Base-by-base conservation (phyloP, 2,888 invertebrate genomes). In the Exephanes ischioxanthus region DNA sequence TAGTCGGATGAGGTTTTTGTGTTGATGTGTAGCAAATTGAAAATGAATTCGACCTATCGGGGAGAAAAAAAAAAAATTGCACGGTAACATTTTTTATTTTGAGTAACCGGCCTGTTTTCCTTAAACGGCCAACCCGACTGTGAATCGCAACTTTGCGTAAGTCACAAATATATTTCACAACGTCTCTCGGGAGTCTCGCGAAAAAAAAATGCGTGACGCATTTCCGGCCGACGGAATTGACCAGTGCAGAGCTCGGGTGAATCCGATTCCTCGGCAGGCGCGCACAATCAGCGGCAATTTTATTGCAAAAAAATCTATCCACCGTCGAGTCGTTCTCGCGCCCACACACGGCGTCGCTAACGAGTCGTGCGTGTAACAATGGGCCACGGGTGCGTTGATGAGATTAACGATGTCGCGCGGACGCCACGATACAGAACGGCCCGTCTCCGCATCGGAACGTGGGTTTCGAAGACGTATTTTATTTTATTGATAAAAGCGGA, bases 311-410 rank as follows among this genome's bases (percentile, higher is more conserved):
- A 61, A 22, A 61, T 22, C 14, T 19, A 53, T 19, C 6, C 53
- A 53, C 19, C 51, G 70, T 33, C 55, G 55, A 72, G 72, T 1
- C 51, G 16, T 51, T 22, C 26, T 61, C 61, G 26, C 26, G 30
- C 61, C 61, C 61, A 37, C 55, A 51, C 72, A 41, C 33, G 72
- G 9, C 72, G 72, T 6, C 22, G 14, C 41, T 72, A 72, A 72
- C 55, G 72, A 55, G 72, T 72, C 72, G 53, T 55, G 72, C 53
- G 72, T 58, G 55, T 55, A 55, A 72, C 72, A 72, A 72, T 72
- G 37, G 55, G 30, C 26, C 55, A 72, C 55, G 55, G 55, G 72
- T 72, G 55, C 37, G 55, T 72, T 55, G 37, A 72, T 55, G 55
- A 53, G 55, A 61, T 61, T 61, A 61, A 61, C 61, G 61, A 61